Percentiles rank a stretch among this genome's conserved stretches.
Evolutionary conservation across 2,888 invertebrate species (phyloP).

Genomic region (Phragmatobia fuliginosa): DNA sequence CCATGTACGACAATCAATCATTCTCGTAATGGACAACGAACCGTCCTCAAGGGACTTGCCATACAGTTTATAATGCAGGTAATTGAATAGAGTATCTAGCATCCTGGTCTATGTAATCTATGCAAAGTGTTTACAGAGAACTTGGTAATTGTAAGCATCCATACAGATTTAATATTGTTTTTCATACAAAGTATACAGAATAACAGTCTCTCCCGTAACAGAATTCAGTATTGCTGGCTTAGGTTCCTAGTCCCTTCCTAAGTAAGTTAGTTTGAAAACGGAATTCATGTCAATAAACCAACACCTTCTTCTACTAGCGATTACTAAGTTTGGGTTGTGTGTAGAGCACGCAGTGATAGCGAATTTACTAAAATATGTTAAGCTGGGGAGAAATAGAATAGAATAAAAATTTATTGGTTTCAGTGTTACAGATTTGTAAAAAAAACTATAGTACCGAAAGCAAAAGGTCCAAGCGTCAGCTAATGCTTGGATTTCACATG

Average conservation of each 20-base stretch:
- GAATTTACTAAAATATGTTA: not conserved
- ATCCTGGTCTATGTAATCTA: constrained; percentile 1
- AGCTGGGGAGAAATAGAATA: too few species aligned
- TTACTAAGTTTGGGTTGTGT: not conserved
- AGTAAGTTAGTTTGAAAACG: too few species aligned
- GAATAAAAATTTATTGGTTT: too few species aligned
- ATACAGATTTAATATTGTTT: not conserved
- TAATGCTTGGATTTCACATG: too few species aligned
- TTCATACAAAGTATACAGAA: not conserved
- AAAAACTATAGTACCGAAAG: too few species aligned
- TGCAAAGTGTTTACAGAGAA: not conserved
- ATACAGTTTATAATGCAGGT: constrained; percentile 17
- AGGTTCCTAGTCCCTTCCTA: not conserved
- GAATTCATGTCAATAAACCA: too few species aligned
- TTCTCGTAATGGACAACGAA: constrained; percentile 51
- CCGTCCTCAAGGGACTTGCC: constrained; percentile 51
- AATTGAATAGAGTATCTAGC: constrained; percentile 17
- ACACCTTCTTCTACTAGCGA: too few species aligned
- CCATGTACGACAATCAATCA: constrained; percentile 57
- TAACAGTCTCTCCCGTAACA: not conserved
- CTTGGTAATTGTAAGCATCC: not conserved
- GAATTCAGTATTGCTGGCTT: not conserved
- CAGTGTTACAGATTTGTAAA: too few species aligned
- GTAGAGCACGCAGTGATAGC: not conserved
- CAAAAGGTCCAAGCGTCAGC: too few species aligned